Evolutionary conservation across 2,797 vertebrate genomes (phyloP), one percentile per base, ranked within the genome.

Genomic region (Enteromius mattozi): DNA sequence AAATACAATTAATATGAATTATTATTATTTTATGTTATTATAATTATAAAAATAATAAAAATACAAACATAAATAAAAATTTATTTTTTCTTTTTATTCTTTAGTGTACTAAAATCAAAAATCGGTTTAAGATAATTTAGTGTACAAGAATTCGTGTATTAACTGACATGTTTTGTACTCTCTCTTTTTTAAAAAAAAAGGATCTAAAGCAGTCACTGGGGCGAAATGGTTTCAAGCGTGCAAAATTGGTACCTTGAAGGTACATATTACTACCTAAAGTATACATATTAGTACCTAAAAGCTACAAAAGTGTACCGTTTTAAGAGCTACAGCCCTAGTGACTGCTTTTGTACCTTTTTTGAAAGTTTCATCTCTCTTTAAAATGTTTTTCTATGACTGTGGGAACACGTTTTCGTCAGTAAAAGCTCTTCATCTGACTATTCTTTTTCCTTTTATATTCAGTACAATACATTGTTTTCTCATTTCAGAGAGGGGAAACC

Each of bases 401-500:
- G 12, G 37, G n/a, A 71, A 69, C 68, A 40, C 12, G 17, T 35
- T 75, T 35, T 75, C 16, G 6, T 33, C 27, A 33, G 49, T 14
- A 54, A 75, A 75, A 75, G 13, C 12, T 37, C 27, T 33, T 74
- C 2, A 51, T 35, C 71, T 21, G 47, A 75, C 45, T 35, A 21
- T 51, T 35, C 21, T 51, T 35, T 35, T 59, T 19, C 9, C 49
- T 74, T 74, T 51, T 37, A 21, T 9, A 61, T 63, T 45, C 24
- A 27, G 19, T 27, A 33, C 27, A 63, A 33, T 14, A 24, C 24
- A 54, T n/a, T 54, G 16, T 49, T 69, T 75, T 78, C 7, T 61
- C 19, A 21, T 82, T 79, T 75, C 89, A 99, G 98, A 99, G 97
- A 94, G 97, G 99, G 10, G 97, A 97, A 47, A 97, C 97, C 0